Conservation (phyloP, 1,140 invertebrate species). For the Saxidomus purpurata region DNA sequence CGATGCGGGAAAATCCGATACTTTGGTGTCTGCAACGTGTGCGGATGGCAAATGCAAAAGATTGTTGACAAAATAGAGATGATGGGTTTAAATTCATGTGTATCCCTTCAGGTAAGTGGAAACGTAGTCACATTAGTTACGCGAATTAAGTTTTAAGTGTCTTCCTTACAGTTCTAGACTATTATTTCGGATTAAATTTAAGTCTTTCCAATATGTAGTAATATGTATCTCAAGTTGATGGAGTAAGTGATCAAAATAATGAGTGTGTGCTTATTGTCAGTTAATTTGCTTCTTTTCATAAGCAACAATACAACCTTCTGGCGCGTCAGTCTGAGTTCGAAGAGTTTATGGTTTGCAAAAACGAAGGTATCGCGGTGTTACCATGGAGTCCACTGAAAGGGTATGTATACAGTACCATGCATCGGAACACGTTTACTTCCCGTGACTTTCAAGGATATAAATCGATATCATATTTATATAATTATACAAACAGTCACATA, state of each 20-base stretch:
- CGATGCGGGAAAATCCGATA: constrained; percentile 79
- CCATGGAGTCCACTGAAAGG: constrained; percentile 83
- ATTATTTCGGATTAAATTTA: too few species aligned
- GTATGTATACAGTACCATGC: constrained; percentile 68
- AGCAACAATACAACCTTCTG: constrained; percentile 82
- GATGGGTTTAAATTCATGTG: constrained; percentile 65
- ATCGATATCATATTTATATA: background rate
- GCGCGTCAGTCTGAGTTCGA: constrained; percentile 76
- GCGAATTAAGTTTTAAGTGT: too few species aligned
- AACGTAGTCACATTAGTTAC: too few species aligned
- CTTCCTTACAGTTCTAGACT: too few species aligned
- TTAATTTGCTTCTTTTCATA: constrained; percentile 9
- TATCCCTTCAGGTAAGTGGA: constrained; percentile 77
- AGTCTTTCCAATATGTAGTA: too few species aligned
- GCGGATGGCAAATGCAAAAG: constrained; percentile 81
- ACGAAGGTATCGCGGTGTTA: constrained; percentile 76
- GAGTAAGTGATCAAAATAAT: too few species aligned
- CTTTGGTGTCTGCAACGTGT: constrained; percentile 79
- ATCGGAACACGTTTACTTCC: background rate
- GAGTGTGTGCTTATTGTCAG: too few species aligned
- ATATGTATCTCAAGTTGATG: too few species aligned
- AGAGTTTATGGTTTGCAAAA: constrained; percentile 76
- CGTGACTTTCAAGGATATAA: background rate
- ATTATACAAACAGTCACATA: background rate
- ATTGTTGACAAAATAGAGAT: constrained; percentile 72